Percentiles rank a stretch among this genome's conserved stretches.
These are phyloP conservation scores for Myopa tessellatipennis DNA, from an alignment of 2,888 invertebrate species.

Conservation along the genomic window DNA sequence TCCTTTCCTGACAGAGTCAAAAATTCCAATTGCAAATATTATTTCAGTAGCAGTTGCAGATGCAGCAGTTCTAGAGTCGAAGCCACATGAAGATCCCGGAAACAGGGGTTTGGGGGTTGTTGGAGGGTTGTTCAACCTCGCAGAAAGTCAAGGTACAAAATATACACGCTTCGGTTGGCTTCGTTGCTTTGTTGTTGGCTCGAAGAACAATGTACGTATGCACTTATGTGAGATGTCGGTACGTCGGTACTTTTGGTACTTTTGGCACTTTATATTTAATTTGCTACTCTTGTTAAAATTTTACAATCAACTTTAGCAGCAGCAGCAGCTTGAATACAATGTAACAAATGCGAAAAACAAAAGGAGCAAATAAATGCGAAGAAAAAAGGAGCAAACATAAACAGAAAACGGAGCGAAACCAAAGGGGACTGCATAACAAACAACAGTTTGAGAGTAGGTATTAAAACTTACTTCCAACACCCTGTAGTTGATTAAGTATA, in stretches of 20 bases:
- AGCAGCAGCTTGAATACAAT: neutral
- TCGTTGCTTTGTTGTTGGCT: neutral
- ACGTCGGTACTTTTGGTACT: constrained; percentile 5
- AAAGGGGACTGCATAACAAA: neutral
- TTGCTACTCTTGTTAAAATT: constrained; percentile 22
- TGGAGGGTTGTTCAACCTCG: neutral
- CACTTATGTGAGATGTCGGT: neutral
- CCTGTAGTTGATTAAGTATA: neutral
- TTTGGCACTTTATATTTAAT: constrained; percentile 36
- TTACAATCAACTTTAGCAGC: neutral
- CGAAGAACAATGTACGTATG: neutral
- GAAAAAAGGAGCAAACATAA: no score
- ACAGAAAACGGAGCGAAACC: no score
- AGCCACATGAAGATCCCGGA: no score
- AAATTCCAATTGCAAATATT: constrained; percentile 36
- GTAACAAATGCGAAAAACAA: neutral
- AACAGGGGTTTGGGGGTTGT: neutral
- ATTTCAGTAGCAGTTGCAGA: neutral
- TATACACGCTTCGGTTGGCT: neutral
- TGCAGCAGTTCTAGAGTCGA: neutral
- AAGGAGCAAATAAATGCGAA: no score
- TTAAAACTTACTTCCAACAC: neutral
- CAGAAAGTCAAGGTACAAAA: no score
- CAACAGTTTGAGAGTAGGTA: neutral
- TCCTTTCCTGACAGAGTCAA: neutral